These are phyloP conservation scores for Peromyscus polionotus DNA, from an alignment of 2,113 vertebrate species.

Conservation along the genomic window DNA sequence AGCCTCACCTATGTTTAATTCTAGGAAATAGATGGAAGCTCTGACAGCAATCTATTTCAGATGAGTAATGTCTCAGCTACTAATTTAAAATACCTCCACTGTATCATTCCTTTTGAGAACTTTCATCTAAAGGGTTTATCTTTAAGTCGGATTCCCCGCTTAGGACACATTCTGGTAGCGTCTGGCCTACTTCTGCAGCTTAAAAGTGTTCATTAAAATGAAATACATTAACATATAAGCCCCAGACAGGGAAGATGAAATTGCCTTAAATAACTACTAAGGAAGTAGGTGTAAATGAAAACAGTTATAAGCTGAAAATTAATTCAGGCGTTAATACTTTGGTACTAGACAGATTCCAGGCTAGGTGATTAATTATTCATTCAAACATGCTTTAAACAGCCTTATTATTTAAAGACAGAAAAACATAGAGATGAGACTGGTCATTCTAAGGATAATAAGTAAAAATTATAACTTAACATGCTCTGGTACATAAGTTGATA, in stretches of 20 bases:
- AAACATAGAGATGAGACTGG: conserved; percentile 56
- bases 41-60: conserved; percentile 75
- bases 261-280: conserved; percentile 84
- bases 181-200: conserved; percentile 75
- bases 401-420: conserved; percentile 70
- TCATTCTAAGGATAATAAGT: conserved; percentile 34
- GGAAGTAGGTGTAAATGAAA: conserved; percentile 84
- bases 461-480: conserved; percentile 32
- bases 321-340: conserved; percentile 83
- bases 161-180: conserved; percentile 52
- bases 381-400: conserved; percentile 74
- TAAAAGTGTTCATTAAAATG: conserved; percentile 82
- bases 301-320: conserved; percentile 84
- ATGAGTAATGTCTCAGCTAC: conserved; percentile 59
- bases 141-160: conserved; percentile 74
- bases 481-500: background rate
- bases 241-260: conserved; percentile 79
- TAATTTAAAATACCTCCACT: conserved; percentile 78
- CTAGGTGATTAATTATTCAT: conserved; percentile 79
- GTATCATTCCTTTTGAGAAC: conserved; percentile 71
- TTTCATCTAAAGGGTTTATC: conserved; percentile 79
- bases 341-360: conserved; percentile 75
- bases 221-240: conserved; percentile 81
- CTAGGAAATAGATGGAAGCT: conserved; percentile 40
- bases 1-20: conserved; percentile 52